These are phyloP conservation scores for Micromesistius poutassou DNA, from an alignment of 2,797 vertebrate genomes.

Conservation along the genomic window DNA sequence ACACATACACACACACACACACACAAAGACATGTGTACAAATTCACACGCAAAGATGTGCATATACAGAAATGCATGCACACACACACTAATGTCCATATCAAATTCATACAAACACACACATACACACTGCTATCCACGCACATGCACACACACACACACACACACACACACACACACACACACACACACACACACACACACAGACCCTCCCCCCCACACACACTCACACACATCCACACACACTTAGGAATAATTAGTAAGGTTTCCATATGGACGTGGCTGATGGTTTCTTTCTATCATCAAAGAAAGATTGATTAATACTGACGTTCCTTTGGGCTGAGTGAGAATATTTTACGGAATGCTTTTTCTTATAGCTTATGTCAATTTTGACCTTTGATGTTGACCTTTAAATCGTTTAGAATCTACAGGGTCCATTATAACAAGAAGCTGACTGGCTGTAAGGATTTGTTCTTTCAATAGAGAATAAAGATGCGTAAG, in stretches of 20 bases:
- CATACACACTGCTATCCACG: not conserved
- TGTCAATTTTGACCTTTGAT: constrained; percentile 56
- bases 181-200: constrained; percentile 11
- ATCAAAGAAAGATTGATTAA: constrained; percentile 15
- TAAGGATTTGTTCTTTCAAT: constrained; percentile 23
- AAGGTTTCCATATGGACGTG: constrained; percentile 23
- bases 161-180: constrained; percentile 6
- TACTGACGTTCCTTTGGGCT: not conserved
- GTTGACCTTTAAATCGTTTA: constrained; percentile 52
- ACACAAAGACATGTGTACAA: not conserved
- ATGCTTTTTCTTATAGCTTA: constrained; percentile 29
- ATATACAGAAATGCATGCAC: not conserved
- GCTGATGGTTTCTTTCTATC: not conserved
- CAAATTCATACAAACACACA: not conserved
- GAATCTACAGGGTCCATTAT: constrained; percentile 42
- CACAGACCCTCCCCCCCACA: constrained; percentile 1
- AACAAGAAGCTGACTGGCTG: constrained; percentile 32
- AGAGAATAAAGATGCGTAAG: constrained; percentile 18
- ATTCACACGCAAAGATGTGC: not conserved
- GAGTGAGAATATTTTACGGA: constrained; percentile 10
- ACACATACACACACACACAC: constrained; percentile 19
- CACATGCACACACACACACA: not conserved
- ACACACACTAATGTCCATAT: not conserved
- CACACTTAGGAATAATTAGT: not conserved
- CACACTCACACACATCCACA: constrained; percentile 10